phyloP scores from a whole-genome alignment of 2,888 invertebrate genomes.

The Ectropis crepuscularia region DNA sequence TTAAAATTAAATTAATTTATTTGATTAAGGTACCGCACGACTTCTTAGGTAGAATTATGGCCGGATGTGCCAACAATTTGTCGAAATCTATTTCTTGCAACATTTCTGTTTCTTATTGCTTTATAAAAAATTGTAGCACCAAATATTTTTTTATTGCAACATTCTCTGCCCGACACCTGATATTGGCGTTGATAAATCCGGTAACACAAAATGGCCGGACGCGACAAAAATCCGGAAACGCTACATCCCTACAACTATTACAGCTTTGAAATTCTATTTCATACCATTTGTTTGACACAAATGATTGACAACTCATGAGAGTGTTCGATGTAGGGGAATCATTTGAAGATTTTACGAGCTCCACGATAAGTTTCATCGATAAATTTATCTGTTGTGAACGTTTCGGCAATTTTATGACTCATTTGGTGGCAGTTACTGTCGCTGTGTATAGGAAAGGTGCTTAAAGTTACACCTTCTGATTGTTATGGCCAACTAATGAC shows the following conservation, averaged over 20 bases:
- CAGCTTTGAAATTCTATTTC: constrained; percentile 79
- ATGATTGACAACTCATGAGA: constrained; percentile 77
- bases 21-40: no score
- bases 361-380: constrained; percentile 68
- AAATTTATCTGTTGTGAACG: constrained; percentile 80
- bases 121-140: no score
- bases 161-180: neutral
- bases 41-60: no score
- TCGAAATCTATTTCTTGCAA: no score
- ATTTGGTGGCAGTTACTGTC: constrained; percentile 76
- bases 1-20: no score
- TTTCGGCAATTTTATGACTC: constrained; percentile 82
- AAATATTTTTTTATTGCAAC: neutral
- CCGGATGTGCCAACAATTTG: no score
- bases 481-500: constrained; percentile 45
- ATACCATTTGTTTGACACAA: constrained; percentile 82
- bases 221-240: constrained; percentile 8
- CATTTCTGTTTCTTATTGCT: no score
- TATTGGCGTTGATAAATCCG: neutral
- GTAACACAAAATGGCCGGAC: constrained; percentile 8
- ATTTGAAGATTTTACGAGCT: constrained; percentile 71
- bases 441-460: constrained; percentile 58
- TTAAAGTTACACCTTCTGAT: constrained; percentile 61
- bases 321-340: constrained; percentile 40
- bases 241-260: constrained; percentile 15